Base-by-base conservation (phyloP, 2,888 invertebrate species). In the Philonicus albiceps region DNA sequence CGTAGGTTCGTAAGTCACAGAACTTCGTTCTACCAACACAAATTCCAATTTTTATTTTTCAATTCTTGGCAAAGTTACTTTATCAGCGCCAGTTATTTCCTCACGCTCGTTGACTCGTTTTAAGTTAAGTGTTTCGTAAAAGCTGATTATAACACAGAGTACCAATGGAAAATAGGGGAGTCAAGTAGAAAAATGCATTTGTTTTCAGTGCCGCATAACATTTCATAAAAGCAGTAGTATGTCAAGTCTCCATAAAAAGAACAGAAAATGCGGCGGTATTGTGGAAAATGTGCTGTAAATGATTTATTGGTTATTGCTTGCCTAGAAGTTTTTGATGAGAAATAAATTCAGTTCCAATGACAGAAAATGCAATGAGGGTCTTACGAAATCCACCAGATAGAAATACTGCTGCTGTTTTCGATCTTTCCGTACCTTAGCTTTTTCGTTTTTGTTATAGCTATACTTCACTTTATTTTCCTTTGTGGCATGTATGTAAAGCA, bases 121-220 rank as follows among this genome's bases (percentile, higher is more conserved):
- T 88, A 88, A 88, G 89, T 89, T 89, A 89, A 89, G 89, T 89
- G 89, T 89, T 89, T 89, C 89, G 89, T 89, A 89, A 89, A 89
- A 89, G 89, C 88, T 89, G 89, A 89, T 89, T 89, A 89, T 89
- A 88, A 88, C 89, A 88, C 88, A 88, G 22, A 84, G 73, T 30
- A 37, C 31, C 74, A 83, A 55, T 64, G 75, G 73, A 85, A 78
- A 72, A 74, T 74, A 86, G 72, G 78, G 80, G 55, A 73, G 72
- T 64, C 37, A 64, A 80, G 72, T 78, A 72, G 78, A 80, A 87
- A 86, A 87, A 85, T 85, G 85, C 86, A 87, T 86, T 86, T 78
- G 84, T 55, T 75, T 78, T 85, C 80, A 81, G 81, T 85, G 55
- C 81, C 78, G 87, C 87, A 87, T 87, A 83, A 85, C 86, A 87